Evolutionary conservation across 1,140 invertebrate species (phyloP).

Genomic region (Zaprionus taronus): DNA sequence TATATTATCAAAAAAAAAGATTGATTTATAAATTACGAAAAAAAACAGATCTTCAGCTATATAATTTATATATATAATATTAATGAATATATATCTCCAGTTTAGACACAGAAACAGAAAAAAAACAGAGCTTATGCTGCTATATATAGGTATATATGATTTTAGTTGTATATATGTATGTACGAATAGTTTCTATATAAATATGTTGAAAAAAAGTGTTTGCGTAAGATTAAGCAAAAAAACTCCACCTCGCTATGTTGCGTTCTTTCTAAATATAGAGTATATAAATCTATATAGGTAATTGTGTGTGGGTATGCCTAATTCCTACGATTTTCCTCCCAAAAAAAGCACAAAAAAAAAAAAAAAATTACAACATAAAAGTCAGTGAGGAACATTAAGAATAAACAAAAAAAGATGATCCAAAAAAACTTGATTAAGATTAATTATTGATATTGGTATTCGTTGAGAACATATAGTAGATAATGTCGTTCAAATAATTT

Average conservation of each 20-base stretch:
- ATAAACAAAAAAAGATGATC: constrained; percentile 41
- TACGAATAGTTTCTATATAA: constrained; percentile 50
- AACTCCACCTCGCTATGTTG: constrained; percentile 18
- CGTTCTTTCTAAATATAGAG: constrained; percentile 39
- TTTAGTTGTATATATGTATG: constrained; percentile 18
- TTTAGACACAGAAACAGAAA: constrained; percentile 57
- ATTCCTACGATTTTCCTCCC: constrained; percentile 40
- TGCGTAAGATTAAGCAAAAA: constrained; percentile 62
- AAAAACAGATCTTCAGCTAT: constrained; percentile 71
- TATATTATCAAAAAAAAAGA: constrained; percentile 77
- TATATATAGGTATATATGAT: constrained; percentile 48
- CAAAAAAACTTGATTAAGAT: constrained; percentile 50
- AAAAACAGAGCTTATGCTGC: constrained; percentile 69
- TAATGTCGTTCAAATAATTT: constrained; percentile 31
- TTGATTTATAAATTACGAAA: constrained; percentile 44
- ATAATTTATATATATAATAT: constrained; percentile 53
- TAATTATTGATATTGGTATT: constrained; percentile 37
- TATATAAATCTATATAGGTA: constrained; percentile 38
- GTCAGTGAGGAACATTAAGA: constrained; percentile 66
- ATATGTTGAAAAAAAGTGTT: constrained; percentile 64
- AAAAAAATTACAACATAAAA: constrained; percentile 65
- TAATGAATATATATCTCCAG: constrained; percentile 22
- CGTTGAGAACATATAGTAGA: constrained; percentile 38
- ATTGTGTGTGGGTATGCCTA: constrained; percentile 49
- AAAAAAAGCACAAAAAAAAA: constrained; percentile 68